Evolutionary conservation across 2,888 invertebrate genomes (phyloP), one percentile per base, ranked within the genome.

Genomic region (Chrysina gloriosa): DNA sequence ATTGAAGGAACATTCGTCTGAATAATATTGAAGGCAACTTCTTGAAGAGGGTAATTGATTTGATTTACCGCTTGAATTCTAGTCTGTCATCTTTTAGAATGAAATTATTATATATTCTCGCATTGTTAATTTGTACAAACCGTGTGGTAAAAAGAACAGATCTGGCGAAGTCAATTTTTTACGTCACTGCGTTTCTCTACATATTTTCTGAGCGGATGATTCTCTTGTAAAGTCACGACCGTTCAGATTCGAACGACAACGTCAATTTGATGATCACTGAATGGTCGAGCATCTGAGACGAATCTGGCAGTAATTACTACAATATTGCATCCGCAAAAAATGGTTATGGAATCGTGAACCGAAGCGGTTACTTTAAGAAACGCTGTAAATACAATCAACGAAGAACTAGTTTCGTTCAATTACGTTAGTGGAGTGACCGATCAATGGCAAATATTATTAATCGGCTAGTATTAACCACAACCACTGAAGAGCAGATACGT

Each of bases 341-440:
- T 19, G 9, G n/a, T 52, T 52, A 50, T 21, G 7, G 50, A 25
- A 29, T 50, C 29, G 50, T 50, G 50, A 29, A 50, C 16, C 52
- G 31, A 19, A 52, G 52, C 31, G n/a, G 29, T 31, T 52, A 25
- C 52, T 52, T 52, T 52, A 52, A 31, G 52, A 52, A 52, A 52
- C 31, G 52, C 16, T 52, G 16, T 4, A 31, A 52, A 52, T 19
- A 52, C 52, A 19, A 52, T 52, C 19, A 19, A 52, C 31, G 52
- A 52, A 52, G 31, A 6, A 31, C 52, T 52, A 52, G 16, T 52
- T 52, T 31, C 19, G 19, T 52, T 19, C 19, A 52, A 52, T 52
- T 52, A 52, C 31, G 9, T 29, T 31, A 31, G 31, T 19, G 11
- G 29, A 52, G 19, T 31, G 16, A 34, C 31, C 52, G 31, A 31